A percentile compares a stretch with the other conserved stretches of the same genome.
Conservation (phyloP, 1,140 invertebrate species). For the Octopus sinensis region DNA sequence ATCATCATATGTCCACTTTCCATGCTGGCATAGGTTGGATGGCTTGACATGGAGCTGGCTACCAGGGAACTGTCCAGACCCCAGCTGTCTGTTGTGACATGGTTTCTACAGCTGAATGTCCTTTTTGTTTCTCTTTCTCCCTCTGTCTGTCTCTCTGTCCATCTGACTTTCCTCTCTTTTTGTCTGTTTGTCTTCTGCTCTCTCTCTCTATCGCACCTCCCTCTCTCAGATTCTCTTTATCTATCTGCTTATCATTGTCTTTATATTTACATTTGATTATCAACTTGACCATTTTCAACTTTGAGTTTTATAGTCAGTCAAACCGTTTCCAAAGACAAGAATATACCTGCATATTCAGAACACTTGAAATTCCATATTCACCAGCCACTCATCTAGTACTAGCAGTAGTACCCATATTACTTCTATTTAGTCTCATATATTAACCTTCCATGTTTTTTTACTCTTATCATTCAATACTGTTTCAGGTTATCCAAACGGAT, state of each 20-base stretch:
- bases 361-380: too few species aligned
- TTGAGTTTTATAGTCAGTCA: too few species aligned
- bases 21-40: too few species aligned
- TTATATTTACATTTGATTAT: neutral
- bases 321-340: too few species aligned
- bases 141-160: neutral
- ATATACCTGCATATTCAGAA: too few species aligned
- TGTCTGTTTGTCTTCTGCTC: neutral
- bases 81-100: too few species aligned
- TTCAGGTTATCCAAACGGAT: constrained; percentile 85
- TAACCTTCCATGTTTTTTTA: neutral
- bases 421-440: neutral
- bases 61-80: too few species aligned
- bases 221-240: neutral
- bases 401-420: neutral
- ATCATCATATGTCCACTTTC: too few species aligned
- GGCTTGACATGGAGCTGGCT: too few species aligned
- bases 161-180: neutral
- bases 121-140: constrained; percentile 7
- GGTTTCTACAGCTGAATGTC: too few species aligned
- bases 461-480: constrained; percentile 65
- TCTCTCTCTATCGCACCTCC: neutral
- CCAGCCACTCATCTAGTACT: too few species aligned
- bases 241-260: neutral
- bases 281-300: too few species aligned